These are phyloP conservation scores for Pristionchus maxplancki DNA, from an alignment of 2,888 invertebrate genomes.

Conservation along the genomic window DNA sequence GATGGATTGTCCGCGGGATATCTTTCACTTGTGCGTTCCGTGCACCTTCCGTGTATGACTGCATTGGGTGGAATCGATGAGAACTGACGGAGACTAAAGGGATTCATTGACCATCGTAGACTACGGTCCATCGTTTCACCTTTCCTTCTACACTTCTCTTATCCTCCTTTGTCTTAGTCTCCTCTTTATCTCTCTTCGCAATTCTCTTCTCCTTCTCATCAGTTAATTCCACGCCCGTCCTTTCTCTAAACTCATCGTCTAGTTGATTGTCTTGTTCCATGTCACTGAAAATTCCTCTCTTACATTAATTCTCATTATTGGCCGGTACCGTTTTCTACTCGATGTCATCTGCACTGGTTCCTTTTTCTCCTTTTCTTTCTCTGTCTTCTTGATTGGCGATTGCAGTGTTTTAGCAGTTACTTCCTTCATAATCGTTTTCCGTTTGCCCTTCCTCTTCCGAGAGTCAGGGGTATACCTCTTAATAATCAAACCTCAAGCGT, in stretches of 20 bases:
- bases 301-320: no score
- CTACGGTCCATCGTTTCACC: not conserved
- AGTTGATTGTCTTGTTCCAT: not conserved
- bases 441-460: not conserved
- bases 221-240: not conserved
- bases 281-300: slow-evolving; percentile 49
- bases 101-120: not conserved
- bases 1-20: not conserved
- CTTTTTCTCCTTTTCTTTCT: not conserved
- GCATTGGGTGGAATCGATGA: not conserved
- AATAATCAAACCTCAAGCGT: not conserved
- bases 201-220: not conserved
- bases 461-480: not conserved
- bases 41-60: not conserved
- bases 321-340: no score
- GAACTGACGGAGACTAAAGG: not conserved
- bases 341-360: not conserved
- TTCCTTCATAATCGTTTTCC: not conserved
- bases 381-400: not conserved
- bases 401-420: not conserved
- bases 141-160: not conserved
- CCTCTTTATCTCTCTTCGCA: not conserved
- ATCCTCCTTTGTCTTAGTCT: not conserved
- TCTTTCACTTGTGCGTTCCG: not conserved
- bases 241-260: not conserved